Evolutionary conservation across 1,140 invertebrate species (phyloP).

Genomic region (Alviniconcha marisindica): DNA sequence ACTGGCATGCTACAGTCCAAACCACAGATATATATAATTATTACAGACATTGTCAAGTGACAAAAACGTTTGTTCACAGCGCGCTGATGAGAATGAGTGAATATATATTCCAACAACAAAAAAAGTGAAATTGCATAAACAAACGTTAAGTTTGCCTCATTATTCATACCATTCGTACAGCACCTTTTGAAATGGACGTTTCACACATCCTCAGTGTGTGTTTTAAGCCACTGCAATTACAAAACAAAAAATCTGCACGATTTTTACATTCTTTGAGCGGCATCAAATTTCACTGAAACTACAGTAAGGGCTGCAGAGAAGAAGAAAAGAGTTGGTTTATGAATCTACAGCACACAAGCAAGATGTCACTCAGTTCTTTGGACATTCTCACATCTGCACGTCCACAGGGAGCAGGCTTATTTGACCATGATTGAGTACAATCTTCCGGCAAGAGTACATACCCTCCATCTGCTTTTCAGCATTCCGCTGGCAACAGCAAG

Average conservation of each 20-base stretch:
- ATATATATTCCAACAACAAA: not conserved
- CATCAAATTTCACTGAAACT: no score
- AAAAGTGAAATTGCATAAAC: conserved; percentile 15
- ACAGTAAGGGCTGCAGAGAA: no score
- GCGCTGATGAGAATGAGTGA: conserved; percentile 1
- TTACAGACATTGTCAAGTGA: not conserved
- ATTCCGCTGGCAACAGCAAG: no score
- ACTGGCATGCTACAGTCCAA: not conserved
- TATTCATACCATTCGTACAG: conserved; percentile 15
- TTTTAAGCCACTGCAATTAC: not conserved
- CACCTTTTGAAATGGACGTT: conserved; percentile 20
- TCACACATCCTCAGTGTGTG: not conserved
- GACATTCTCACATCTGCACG: no score
- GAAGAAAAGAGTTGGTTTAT: no score
- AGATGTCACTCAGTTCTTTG: no score
- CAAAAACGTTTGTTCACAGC: conserved; percentile 5
- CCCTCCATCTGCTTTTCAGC: no score
- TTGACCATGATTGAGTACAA: no score
- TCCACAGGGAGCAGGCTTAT: no score
- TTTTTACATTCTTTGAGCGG: no score
- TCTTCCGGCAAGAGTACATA: no score
- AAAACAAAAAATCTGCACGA: not conserved
- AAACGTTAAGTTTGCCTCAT: not conserved
- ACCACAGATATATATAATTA: not conserved
- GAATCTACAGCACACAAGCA: no score